These are phyloP conservation scores for Barypeithes pellucidus DNA, from an alignment of 2,888 invertebrate genomes.

Conservation along the genomic window DNA sequence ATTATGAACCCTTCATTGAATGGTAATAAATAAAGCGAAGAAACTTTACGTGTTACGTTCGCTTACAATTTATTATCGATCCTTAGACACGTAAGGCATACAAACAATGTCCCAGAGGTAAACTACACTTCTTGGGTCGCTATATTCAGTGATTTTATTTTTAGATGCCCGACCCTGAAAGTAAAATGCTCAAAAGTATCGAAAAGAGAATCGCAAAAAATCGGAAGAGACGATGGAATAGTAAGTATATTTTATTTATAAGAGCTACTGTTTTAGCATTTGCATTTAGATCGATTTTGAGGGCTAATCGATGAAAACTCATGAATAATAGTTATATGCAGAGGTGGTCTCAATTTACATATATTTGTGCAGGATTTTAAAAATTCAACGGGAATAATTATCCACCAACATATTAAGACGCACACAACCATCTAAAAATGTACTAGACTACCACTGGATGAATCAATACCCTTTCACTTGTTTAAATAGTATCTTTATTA, in stretches of 20 bases:
- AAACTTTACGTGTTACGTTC: constrained; percentile 33
- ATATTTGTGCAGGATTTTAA: no score
- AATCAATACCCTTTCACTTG: no score
- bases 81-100: constrained; percentile 29
- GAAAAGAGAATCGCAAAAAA: constrained; percentile 1
- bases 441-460: no score
- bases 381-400: no score
- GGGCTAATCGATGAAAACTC: no score
- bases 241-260: neutral
- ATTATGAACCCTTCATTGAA: constrained; percentile 23
- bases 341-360: no score
- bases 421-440: no score
- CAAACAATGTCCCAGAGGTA: constrained; percentile 29
- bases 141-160: constrained; percentile 39
- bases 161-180: constrained; percentile 33
- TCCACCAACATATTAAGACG: no score
- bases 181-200: constrained; percentile 13
- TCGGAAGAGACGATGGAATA: neutral
- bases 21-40: constrained; percentile 24
- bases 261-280: neutral
- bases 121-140: constrained; percentile 26
- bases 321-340: no score
- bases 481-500: no score
- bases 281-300: neutral
- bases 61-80: constrained; percentile 32